These are phyloP conservation scores for Calliopsis andreniformis DNA, from an alignment of 1,140 invertebrate genomes.

Conservation along the genomic window DNA sequence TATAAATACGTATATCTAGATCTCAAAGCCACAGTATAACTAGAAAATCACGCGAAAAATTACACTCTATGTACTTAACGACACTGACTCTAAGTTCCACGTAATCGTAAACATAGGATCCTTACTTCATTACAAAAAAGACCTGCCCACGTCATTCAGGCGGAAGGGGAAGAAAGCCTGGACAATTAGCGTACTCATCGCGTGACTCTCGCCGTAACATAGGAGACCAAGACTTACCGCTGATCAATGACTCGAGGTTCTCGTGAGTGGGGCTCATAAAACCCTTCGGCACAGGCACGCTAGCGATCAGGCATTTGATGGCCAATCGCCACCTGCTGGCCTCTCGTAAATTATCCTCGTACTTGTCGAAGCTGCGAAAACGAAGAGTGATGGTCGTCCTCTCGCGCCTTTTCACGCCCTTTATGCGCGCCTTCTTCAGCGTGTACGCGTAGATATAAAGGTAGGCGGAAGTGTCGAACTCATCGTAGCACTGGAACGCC, in stretches of 20 bases:
- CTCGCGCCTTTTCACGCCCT: slow-evolving; percentile 85
- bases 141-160: no score
- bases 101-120: no score
- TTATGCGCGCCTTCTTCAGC: slow-evolving; percentile 87
- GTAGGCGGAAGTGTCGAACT: slow-evolving; percentile 90
- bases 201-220: background rate
- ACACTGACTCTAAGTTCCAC: no score
- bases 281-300: slow-evolving; percentile 81
- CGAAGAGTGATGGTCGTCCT: slow-evolving; percentile 90
- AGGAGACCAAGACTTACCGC: slow-evolving; percentile 63
- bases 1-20: no score
- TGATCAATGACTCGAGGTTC: slow-evolving; percentile 74
- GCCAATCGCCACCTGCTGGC: slow-evolving; percentile 91
- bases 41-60: no score
- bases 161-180: no score
- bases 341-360: slow-evolving; percentile 91
- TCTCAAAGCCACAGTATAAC: no score
- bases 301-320: slow-evolving; percentile 86
- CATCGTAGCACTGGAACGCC: slow-evolving; percentile 80
- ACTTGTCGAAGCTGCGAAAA: slow-evolving; percentile 89
- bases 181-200: background rate
- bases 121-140: no score
- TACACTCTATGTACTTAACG: no score
- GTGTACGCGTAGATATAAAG: slow-evolving; percentile 93
- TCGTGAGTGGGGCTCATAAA: slow-evolving; percentile 76